Percentiles rank a stretch among this genome's conserved stretches.
phyloP scores from a whole-genome alignment of 2,888 invertebrate species.

The Lydus trimaculatus region DNA sequence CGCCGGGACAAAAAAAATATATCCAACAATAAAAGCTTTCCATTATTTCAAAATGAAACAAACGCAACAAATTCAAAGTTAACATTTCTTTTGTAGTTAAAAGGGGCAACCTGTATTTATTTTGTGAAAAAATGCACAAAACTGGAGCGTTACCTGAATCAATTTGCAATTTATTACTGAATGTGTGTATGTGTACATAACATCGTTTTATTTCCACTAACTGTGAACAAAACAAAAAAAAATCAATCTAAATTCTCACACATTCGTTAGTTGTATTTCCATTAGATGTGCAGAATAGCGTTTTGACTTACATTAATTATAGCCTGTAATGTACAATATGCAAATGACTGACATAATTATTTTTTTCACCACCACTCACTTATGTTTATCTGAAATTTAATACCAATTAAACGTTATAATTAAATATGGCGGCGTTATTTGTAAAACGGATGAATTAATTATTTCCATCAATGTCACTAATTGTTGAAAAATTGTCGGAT shows the following conservation, averaged over 20 bases:
- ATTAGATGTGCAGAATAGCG: neutral
- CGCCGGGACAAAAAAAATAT: neutral
- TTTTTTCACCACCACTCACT: neutral
- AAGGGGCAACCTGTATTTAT: neutral
- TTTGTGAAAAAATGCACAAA: neutral
- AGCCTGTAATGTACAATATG: neutral
- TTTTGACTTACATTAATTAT: neutral
- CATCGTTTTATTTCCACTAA: neutral
- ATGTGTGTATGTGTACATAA: neutral
- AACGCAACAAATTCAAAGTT: neutral
- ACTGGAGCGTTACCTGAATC: neutral
- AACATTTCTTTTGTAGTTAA: neutral
- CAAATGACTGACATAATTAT: neutral
- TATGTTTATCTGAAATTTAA: neutral
- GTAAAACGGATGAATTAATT: neutral
- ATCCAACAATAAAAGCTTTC: neutral
- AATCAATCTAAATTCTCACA: neutral
- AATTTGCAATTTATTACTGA: neutral
- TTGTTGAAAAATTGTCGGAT: neutral
- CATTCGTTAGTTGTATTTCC: neutral
- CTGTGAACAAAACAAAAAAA: neutral
- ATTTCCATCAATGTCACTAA: neutral
- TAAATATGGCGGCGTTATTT: neutral
- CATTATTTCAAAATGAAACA: neutral
- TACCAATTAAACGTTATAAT: neutral